Conservation (phyloP, 2,113 vertebrate genomes). For the Chloebia gouldiae region DNA sequence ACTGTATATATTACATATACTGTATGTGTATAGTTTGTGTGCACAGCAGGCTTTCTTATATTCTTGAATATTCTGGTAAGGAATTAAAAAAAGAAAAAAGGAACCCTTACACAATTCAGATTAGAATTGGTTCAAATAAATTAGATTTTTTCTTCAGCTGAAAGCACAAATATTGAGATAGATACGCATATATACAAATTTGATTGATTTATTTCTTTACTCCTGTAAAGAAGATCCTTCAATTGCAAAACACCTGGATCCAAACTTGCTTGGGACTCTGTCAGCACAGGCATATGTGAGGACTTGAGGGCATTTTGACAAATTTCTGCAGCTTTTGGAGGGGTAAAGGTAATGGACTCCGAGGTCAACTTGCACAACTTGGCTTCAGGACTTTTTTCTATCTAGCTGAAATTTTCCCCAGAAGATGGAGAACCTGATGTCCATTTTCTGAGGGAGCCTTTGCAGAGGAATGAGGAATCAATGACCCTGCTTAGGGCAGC, state of each 20-base stretch:
- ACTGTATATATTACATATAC: no score
- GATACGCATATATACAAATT: not conserved
- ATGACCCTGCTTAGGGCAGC: fast-evolving
- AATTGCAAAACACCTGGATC: not conserved
- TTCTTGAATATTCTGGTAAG: not conserved
- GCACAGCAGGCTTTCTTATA: fast-evolving
- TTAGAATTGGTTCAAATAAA: not conserved
- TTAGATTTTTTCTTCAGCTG: not conserved
- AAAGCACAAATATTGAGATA: not conserved
- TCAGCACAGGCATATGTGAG: not conserved
- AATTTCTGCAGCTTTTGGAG: not conserved
- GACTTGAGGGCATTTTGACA: not conserved
- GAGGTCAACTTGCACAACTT: not conserved
- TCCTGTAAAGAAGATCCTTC: not conserved
- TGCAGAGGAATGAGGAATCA: not conserved
- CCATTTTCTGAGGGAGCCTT: not conserved
- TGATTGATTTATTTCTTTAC: not conserved
- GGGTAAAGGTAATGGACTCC: not conserved
- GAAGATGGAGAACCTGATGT: not conserved
- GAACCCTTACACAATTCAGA: not conserved
- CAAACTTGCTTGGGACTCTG: not conserved
- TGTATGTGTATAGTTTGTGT: not conserved
- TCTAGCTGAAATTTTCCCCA: not conserved
- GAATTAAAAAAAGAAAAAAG: not conserved
- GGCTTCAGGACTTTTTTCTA: not conserved